Conservation (phyloP, 1,140 invertebrate species). For the Anastrepha ludens region DNA sequence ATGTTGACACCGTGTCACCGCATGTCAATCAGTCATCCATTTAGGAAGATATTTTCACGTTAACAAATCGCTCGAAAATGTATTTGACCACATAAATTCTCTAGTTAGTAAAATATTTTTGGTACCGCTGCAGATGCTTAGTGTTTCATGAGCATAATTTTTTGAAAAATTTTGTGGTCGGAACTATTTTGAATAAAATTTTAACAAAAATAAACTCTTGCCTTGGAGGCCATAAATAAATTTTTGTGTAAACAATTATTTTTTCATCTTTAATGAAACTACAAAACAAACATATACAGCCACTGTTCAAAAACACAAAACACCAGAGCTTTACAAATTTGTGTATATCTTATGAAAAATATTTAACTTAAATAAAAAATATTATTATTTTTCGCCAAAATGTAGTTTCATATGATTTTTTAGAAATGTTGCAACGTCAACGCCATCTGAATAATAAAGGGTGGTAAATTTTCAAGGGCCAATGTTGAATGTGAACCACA, state of each 20-base stretch:
- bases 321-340: no score
- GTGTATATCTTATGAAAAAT: no score
- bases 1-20: conserved; percentile 43
- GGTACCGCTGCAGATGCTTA: neutral
- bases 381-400: no score
- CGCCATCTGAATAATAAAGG: no score
- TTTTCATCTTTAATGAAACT: neutral
- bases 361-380: no score
- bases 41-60: conserved; percentile 4
- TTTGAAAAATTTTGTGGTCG: conserved; percentile 1
- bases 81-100: neutral
- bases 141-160: neutral
- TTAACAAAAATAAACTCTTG: neutral
- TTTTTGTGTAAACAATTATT: neutral
- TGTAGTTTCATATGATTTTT: no score
- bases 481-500: no score
- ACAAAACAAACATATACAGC: no score
- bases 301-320: no score
- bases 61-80: neutral
- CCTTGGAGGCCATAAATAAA: neutral
- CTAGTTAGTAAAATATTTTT: neutral
- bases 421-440: no score
- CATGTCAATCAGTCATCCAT: conserved; percentile 31
- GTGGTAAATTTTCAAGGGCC: no score
- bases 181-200: conserved; percentile 18